A percentile compares a stretch with the other conserved stretches of the same genome.
Conservation (phyloP, 2,888 invertebrate genomes). For the Dicycla oo region DNA sequence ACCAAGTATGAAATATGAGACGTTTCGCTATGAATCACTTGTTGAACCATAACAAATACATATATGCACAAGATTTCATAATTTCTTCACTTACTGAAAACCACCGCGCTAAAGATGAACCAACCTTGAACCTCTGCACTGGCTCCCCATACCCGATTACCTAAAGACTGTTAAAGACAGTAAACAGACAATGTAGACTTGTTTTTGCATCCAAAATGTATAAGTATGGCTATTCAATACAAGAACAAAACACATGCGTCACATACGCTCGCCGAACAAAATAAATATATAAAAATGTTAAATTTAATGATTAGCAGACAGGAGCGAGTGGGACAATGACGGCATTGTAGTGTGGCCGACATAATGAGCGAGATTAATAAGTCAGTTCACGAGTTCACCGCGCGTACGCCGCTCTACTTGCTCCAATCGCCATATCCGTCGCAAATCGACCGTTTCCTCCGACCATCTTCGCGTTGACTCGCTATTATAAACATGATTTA, state of each 20-base stretch:
- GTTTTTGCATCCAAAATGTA: constrained; percentile 24
- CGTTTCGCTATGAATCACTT: constrained; percentile 29
- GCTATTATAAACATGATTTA: constrained; percentile 88
- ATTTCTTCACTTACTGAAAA: background rate
- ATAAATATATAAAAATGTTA: constrained; percentile 49
- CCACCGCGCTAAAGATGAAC: background rate
- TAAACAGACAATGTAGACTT: constrained; percentile 23
- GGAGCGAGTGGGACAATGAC: constrained; percentile 65
- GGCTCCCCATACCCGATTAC: constrained; percentile 6
- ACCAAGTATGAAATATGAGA: constrained; percentile 44
- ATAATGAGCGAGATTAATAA: constrained; percentile 79
- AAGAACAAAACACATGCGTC: constrained; percentile 38
- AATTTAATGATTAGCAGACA: constrained; percentile 57
- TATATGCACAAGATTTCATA: background rate
- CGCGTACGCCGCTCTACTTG: constrained; percentile 78
- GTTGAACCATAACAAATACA: constrained; percentile 3
- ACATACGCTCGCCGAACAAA: constrained; percentile 35
- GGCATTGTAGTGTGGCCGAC: constrained; percentile 69
- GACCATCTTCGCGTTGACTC: constrained; percentile 79
- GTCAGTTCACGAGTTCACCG: constrained; percentile 74
- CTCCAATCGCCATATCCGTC: constrained; percentile 88
- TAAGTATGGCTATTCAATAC: constrained; percentile 2
- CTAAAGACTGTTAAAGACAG: constrained; percentile 25
- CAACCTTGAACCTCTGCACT: constrained; percentile 31
- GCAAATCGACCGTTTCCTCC: constrained; percentile 89